Base-by-base conservation (phyloP, 2,888 invertebrate species). In the Allacma fusca region DNA sequence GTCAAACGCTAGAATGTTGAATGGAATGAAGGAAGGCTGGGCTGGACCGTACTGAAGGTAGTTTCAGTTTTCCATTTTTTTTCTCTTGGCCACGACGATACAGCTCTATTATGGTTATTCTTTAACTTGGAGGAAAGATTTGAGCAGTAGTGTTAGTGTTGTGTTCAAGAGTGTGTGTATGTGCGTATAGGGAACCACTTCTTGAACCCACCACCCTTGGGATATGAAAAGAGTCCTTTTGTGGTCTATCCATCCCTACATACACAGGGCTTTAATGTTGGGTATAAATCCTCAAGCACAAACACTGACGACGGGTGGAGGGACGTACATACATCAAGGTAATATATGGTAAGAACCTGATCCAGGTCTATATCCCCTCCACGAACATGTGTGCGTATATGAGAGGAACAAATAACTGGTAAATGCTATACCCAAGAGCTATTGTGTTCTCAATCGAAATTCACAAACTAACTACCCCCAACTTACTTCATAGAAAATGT, bases 21-120 rank as follows among this genome's bases (percentile, higher is more conserved):
- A 80, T 80, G 80, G 80, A 78, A 78, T 78, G 78, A 78, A 78
- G 80, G 78, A 78, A 78, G 78, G 80, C 69, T 78, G 80, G 78
- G 74, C 40, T 64, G 70, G 75, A 68, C 57, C 43, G 29, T 68
- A 68, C 68, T 29, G 68, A 68, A 34, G 68, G 68, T 29, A 40
- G 34, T 67, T 68, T 68, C 21, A 21, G 34, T 34, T 68, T 68
- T 21, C 34, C 23, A 23, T 68, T 68, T 40, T 68, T 62, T 26
- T 26, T 21, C 23, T 40, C 68, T 40, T 40, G n/a, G 68, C 68
- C 40, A 68, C 68, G 67, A 67, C 34, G 68, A 68, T 68, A 68
- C 68, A 68, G 68, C 68, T 68, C 68, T 68, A 68, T 68, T 68
- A 68, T 68, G 40, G 68, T 12, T 68, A 12, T 40, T 67, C 24